A percentile compares a stretch with the other conserved stretches of the same genome.
These are phyloP conservation scores for Zosterops pallidus DNA, from an alignment of 2,113 vertebrate species.

Conservation along the genomic window DNA sequence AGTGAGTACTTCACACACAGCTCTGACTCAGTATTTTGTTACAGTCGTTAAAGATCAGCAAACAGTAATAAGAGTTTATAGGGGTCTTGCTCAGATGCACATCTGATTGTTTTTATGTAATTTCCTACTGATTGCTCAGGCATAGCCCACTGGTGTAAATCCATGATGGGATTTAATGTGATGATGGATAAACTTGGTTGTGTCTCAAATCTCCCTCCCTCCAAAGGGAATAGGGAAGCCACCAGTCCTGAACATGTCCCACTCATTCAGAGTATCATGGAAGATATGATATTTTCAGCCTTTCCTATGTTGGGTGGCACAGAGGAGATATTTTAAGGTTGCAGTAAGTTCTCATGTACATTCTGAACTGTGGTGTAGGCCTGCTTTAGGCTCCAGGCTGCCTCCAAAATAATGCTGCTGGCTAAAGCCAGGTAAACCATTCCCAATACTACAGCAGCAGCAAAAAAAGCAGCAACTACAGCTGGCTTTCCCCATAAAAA, in stretches of 20 bases:
- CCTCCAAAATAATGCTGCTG: neutral
- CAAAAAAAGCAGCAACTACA: neutral
- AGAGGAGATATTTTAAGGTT: neutral
- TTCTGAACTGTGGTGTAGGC: neutral
- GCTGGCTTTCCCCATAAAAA: neutral
- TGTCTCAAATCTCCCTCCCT: neutral
- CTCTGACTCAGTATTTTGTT: neutral
- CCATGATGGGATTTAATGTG: neutral
- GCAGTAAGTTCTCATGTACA: neutral
- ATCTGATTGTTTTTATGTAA: neutral
- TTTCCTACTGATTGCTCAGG: neutral
- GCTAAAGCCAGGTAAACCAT: neutral
- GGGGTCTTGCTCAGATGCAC: neutral
- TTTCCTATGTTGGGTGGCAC: neutral
- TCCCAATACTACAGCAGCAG: neutral
- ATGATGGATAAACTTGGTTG: neutral
- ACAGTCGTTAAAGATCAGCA: neutral
- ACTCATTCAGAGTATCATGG: neutral
- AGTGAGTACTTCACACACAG: neutral
- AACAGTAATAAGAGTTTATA: neutral
- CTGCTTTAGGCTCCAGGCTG: neutral
- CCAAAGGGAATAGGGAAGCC: neutral
- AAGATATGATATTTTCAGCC: neutral
- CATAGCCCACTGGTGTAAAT: neutral
- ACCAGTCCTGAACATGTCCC: neutral